Base-by-base conservation (phyloP, 2,888 invertebrate genomes). In the Volucella inanis region DNA sequence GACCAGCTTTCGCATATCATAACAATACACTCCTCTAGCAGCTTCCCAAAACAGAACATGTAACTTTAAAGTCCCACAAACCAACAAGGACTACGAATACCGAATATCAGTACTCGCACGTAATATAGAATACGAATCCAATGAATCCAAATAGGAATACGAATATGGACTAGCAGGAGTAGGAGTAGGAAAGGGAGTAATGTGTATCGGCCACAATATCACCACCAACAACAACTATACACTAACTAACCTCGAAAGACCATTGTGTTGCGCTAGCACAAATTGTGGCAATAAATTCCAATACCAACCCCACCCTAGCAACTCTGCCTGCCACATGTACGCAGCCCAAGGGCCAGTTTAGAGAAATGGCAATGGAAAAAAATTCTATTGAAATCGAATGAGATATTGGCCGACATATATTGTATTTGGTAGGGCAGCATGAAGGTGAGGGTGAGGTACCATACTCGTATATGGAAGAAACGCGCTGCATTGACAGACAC, bases 321-420 rank as follows among this genome's bases (percentile, higher is more conserved):
- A 54, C 10, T 2, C 22, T 55, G 45, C 8, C 71, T 50, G 15
- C 52, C 15, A 15, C 61, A 50, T 15, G n/a, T 22, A 11, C 38
- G 31, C 10, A 31, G 64, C 57, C 64, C 38, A 54, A 54, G 84
- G 75, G 65, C 55, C 49, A 72, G 59, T 59, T 80, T 81, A 75
- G 75, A 75, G 70, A 65, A 79, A 79, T 80, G 55, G 65, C 57
- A 12, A 65, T 22, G 59, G 67, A 31, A 41, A 52, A 72, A 81
- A 81, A 76, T 62, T 77, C 85, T 77, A 85, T 85, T 85, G 85
- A 77, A 81, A 85, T 72, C 76, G 71, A 81, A 85, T 85, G 85
- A 85, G 85, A 81, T 85, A 85, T 85, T 85, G 85, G 85, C 62
- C 76, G 85, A 81, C 85, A 85, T 85, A 81, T 85, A 85, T 85